A percentile compares a stretch with the other conserved stretches of the same genome.
phyloP scores from a whole-genome alignment of 2,888 invertebrate species.

The Sussaba pulchella region DNA sequence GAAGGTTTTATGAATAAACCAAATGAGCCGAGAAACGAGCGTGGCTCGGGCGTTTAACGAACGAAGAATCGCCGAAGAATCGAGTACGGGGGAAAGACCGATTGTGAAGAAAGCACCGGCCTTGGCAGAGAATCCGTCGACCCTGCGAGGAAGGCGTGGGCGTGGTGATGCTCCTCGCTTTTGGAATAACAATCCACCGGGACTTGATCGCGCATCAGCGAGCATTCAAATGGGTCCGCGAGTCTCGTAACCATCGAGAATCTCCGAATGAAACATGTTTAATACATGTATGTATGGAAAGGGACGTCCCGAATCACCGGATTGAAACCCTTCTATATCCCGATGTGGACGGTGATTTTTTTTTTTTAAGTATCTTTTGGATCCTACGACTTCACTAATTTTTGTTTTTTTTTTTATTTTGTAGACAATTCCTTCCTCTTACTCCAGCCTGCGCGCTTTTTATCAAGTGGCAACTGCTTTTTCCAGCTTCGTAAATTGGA shows the following conservation, averaged over 20 bases:
- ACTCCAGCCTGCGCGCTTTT: too few species aligned
- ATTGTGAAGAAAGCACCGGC: conserved; percentile 57
- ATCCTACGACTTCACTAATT: too few species aligned
- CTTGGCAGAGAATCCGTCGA: conserved; percentile 65
- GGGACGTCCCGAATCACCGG: too few species aligned
- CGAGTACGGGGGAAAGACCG: conserved; percentile 18
- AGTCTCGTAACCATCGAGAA: conserved; percentile 9
- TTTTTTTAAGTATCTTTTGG: too few species aligned
- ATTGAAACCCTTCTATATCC: too few species aligned
- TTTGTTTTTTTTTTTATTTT: too few species aligned
- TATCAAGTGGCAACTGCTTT: too few species aligned
- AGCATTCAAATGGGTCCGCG: conserved; percentile 36
- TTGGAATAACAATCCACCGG: conserved; percentile 60
- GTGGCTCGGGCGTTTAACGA: conserved; percentile 7
- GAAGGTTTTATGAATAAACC: conserved; percentile 57
- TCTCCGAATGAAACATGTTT: background rate
- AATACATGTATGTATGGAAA: background rate
- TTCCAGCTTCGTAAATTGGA: too few species aligned
- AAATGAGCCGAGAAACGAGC: conserved; percentile 39
- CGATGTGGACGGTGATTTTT: too few species aligned
- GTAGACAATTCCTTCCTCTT: too few species aligned
- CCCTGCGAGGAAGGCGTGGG: conserved; percentile 38
- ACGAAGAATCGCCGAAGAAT: background rate
- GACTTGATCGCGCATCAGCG: conserved; percentile 15
- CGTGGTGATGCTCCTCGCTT: conserved; percentile 46